Conservation (phyloP, 2,888 invertebrate species). For the Acrocera orbiculus region DNA sequence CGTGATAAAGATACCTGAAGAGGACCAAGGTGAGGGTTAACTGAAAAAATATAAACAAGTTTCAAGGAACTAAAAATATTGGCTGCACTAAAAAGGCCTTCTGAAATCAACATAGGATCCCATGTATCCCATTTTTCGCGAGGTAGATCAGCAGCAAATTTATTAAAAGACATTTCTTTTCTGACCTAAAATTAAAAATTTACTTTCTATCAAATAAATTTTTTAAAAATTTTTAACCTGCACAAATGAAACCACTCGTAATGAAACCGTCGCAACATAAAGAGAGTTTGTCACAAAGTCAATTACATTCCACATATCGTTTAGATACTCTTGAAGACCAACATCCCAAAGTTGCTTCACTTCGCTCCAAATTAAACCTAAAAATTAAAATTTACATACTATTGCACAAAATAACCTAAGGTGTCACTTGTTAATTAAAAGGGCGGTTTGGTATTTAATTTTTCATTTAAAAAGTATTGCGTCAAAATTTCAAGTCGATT, state of each 20-base stretch:
- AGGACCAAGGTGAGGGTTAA: slow-evolving; percentile 92
- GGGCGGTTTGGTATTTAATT: too few relatives aligned
- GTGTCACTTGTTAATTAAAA: too few relatives aligned
- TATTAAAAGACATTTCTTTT: slow-evolving; percentile 45
- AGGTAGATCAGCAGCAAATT: slow-evolving; percentile 44
- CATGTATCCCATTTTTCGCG: slow-evolving; percentile 93
- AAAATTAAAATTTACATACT: too few relatives aligned
- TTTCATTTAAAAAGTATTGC: too few relatives aligned
- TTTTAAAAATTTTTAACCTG: too few relatives aligned
- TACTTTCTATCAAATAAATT: not conserved
- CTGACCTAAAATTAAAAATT: slow-evolving; percentile 39
- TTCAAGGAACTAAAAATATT: slow-evolving; percentile 95
- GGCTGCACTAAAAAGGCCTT: slow-evolving; percentile 93
- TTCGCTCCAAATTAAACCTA: slow-evolving; percentile 96
- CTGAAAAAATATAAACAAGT: slow-evolving; percentile 93
- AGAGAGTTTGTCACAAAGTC: slow-evolving; percentile 97
- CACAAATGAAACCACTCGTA: slow-evolving; percentile 85
- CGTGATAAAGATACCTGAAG: slow-evolving; percentile 87
- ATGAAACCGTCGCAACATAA: slow-evolving; percentile 91
- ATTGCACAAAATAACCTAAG: too few relatives aligned
- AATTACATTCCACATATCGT: slow-evolving; percentile 99
- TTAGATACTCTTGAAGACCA: slow-evolving; percentile 87
- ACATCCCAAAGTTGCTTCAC: slow-evolving; percentile 98
- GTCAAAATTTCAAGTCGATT: too few relatives aligned
- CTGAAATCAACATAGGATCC: slow-evolving; percentile 95